Base-by-base conservation (phyloP, 2,797 vertebrate species). In the Coranthus polyacanthus region DNA sequence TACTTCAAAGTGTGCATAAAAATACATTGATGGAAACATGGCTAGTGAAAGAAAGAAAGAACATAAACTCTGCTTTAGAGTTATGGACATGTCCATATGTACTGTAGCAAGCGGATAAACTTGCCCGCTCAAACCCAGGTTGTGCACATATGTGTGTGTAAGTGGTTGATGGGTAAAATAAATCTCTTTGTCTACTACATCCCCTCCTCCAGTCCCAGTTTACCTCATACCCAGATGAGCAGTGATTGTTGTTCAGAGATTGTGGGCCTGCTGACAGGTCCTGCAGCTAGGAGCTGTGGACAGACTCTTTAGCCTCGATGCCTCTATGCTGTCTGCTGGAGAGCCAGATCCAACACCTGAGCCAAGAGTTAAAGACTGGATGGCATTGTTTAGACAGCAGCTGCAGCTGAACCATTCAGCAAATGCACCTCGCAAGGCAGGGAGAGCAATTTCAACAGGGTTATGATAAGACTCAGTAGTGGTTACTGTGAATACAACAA, bases 361-460 rank as follows among this genome's bases (percentile, higher is more conserved):
- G 72, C 82, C 82, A 81, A 68, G 46, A 77, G 58, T 74, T 66
- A 59, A 78, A 85, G 58, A 76, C 45, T 52, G 73, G 34, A 58
- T 64, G 44, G 26, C 32, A 65, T 67, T 75, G 71, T 78, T 82
- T 56, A 26, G 57, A 75, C 76, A 68, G 62, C 67, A 75, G 74
- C 46, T 71, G 68, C 55, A 47, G 53, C 56, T 52, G 10, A 79
- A 41, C 26, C 65, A 32, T 66, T 75, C 45, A 60, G 69, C 37
- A 49, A 53, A 42, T 61, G 16, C 17, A 18, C 38, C 38, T 62
- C 17, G 26, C 39, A 49, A 64, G 47, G 24, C 46, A n/a, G n/a
- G n/a, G n/a, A n/a, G 12, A 64, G 34, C 22, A 10, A 62, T 51
- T 82, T 69, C 50, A 55, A 38, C 39, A 21, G 39, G 24, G 20